Percentiles rank a stretch among this genome's conserved stretches.
Evolutionary conservation across 2,888 invertebrate species (phyloP).

Genomic region (Melinaea menophilus): DNA sequence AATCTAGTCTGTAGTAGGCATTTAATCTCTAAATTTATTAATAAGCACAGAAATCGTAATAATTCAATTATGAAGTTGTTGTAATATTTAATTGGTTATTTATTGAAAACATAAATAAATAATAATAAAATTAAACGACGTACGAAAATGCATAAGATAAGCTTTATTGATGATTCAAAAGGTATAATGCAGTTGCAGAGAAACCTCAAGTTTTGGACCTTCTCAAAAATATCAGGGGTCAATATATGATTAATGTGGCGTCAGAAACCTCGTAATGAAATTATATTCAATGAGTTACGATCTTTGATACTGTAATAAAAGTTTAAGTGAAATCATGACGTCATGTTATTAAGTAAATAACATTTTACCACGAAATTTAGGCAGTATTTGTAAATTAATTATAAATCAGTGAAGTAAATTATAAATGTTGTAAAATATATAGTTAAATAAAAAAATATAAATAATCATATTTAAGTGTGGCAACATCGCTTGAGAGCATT

Average conservation of each 20-base stretch:
- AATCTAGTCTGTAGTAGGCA: too few relatives aligned
- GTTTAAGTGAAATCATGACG: constrained; percentile 15
- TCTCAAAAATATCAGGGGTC: constrained; percentile 11
- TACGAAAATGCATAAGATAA: constrained; percentile 2
- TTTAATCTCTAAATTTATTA: too few relatives aligned
- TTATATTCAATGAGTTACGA: constrained; percentile 20
- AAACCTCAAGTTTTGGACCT: constrained; percentile 10
- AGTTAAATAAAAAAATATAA: background rate
- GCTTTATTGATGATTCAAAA: background rate
- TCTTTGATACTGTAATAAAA: constrained; percentile 9
- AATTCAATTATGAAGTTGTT: too few relatives aligned
- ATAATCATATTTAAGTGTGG: background rate
- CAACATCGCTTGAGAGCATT: constrained; percentile 9
- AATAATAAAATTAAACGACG: background rate
- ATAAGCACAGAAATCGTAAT: too few relatives aligned
- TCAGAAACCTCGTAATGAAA: constrained; percentile 19
- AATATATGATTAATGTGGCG: constrained; percentile 15
- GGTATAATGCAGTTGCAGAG: background rate
- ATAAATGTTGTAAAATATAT: background rate
- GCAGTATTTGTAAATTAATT: too few relatives aligned
- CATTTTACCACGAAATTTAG: too few relatives aligned
- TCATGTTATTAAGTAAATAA: background rate
- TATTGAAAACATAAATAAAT: background rate
- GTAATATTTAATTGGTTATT: background rate
- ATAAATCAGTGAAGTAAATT: background rate